Conservation (phyloP, 53 echinoderm and acorn worm genomes). For the Actinopyga echinites region DNA sequence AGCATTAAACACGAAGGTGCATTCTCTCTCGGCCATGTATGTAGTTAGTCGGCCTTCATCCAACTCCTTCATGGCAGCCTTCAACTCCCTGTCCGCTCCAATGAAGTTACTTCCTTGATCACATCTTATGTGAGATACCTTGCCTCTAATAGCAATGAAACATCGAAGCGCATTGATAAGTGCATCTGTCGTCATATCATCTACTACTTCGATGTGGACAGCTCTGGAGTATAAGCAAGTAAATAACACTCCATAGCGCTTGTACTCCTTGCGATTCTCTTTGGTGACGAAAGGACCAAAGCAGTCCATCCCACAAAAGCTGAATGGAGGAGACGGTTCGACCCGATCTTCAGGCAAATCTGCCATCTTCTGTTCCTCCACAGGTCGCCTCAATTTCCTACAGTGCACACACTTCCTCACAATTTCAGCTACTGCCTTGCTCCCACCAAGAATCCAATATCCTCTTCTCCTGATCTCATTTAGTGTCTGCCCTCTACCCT, state of each 20-base stretch:
- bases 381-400: slow-evolving; percentile 21
- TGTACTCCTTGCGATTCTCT: too few species aligned
- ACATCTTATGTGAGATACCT: neutral
- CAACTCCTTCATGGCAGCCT: neutral
- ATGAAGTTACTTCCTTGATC: neutral
- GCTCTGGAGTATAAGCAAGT: too few species aligned
- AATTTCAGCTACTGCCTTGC: slow-evolving; percentile 26
- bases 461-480: slow-evolving; percentile 56
- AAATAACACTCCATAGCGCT: too few species aligned
- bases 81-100: neutral
- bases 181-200: neutral
- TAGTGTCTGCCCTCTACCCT: slow-evolving; percentile 60
- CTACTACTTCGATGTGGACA: neutral
- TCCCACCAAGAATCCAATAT: slow-evolving; percentile 59
- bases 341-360: slow-evolving; percentile 58
- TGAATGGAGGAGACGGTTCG: slow-evolving; percentile 59
- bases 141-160: neutral
- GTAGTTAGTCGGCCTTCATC: neutral
- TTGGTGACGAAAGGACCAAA: slow-evolving; percentile 59
- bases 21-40: neutral
- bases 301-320: slow-evolving; percentile 51
- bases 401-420: slow-evolving; percentile 50
- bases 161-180: neutral
- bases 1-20: too few species aligned
- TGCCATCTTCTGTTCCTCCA: slow-evolving; percentile 60